Conservation (phyloP, 2,797 vertebrate species). For the Bradypodion pumilum region DNA sequence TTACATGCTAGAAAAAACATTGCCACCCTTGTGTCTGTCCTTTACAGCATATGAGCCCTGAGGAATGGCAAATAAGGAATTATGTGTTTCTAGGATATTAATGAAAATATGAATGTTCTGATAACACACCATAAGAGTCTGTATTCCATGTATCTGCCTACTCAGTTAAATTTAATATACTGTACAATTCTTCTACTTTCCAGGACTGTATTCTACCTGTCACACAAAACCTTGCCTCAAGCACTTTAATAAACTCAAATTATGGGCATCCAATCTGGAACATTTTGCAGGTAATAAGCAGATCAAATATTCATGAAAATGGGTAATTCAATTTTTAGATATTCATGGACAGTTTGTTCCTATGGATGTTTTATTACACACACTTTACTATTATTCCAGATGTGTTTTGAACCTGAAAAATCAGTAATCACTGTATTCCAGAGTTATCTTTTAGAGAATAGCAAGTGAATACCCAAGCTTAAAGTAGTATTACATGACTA, state of each 20-base stretch:
- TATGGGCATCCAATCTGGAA: constrained; percentile 39
- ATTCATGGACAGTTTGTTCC: constrained; percentile 35
- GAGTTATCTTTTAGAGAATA: constrained; percentile 20
- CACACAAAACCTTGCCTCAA: constrained; percentile 33
- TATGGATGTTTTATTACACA: constrained; percentile 34
- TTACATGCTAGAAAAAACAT: not conserved
- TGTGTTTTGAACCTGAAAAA: not conserved
- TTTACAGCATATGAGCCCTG: not conserved
- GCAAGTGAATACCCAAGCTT: not conserved
- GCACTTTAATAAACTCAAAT: constrained; percentile 49
- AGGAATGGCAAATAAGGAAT: constrained; percentile 28
- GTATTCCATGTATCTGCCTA: constrained; percentile 15
- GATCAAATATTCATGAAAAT: constrained; percentile 58
- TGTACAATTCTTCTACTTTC: not conserved
- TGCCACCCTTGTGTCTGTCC: not conserved
- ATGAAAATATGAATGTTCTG: constrained; percentile 41
- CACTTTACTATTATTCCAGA: constrained; percentile 1
- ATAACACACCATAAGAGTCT: constrained; percentile 20
- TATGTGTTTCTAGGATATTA: constrained; percentile 32
- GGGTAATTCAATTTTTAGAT: constrained; percentile 57
- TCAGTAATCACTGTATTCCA: constrained; percentile 32
- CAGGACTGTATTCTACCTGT: not conserved
- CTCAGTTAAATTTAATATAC: constrained; percentile 49
- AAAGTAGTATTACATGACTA: not conserved
- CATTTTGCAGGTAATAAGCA: constrained; percentile 54